phyloP scores from a whole-genome alignment of 2,797 vertebrate species.

The Capromys pilorides region DNA sequence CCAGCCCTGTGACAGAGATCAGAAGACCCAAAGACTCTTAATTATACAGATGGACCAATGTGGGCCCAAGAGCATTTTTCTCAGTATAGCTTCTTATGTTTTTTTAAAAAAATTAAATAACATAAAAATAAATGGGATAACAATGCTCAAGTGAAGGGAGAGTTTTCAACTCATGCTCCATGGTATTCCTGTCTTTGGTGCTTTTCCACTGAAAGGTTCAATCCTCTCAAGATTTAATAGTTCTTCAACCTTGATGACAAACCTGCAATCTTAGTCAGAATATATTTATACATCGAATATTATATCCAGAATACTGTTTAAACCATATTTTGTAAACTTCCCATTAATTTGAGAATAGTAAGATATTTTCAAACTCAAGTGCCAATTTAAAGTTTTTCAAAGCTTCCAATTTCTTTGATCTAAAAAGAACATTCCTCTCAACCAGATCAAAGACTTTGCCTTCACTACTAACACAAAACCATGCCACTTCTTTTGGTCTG shows the following conservation, averaged over 20 bases:
- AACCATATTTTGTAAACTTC: not conserved
- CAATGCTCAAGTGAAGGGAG: not conserved
- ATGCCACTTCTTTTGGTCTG: not conserved
- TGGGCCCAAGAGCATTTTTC: not conserved
- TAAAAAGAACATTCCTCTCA: not conserved
- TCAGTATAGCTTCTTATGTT: not conserved
- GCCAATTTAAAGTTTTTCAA: not conserved
- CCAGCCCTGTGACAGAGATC: not conserved
- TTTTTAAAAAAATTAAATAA: slow-evolving; percentile 45
- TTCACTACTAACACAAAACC: not conserved
- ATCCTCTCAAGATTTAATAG: not conserved
- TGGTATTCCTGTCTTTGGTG: not conserved
- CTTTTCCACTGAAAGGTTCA: not conserved
- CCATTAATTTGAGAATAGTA: slow-evolving; percentile 6
- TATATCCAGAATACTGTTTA: slow-evolving; percentile 9
- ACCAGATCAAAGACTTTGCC: not conserved
- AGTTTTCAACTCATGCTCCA: not conserved
- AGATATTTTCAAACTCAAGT: slow-evolving; percentile 25
- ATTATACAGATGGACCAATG: not conserved
- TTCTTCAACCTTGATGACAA: not conserved
- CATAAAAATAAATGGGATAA: not conserved
- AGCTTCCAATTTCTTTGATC: not conserved
- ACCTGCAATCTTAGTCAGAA: not conserved
- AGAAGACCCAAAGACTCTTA: not conserved
- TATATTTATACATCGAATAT: not conserved